Evolutionary conservation across 2,888 invertebrate species (phyloP).

Genomic region (Panopea generosa): DNA sequence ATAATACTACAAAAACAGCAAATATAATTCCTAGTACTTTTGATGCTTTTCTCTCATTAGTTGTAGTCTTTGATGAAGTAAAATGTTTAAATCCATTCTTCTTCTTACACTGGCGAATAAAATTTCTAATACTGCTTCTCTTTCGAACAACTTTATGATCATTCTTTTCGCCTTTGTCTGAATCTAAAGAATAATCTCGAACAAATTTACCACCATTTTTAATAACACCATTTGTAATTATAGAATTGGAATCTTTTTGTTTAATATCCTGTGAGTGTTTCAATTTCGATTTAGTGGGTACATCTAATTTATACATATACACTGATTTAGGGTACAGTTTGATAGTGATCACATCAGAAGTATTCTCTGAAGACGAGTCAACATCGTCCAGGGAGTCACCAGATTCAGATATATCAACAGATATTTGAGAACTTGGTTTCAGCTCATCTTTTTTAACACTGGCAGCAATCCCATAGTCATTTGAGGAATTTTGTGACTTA

Average conservation of each 20-base stretch:
- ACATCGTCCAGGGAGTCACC: conserved; percentile 63
- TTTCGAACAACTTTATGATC: conserved; percentile 30
- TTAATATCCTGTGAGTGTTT: neutral
- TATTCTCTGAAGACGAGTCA: conserved; percentile 63
- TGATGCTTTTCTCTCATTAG: conserved; percentile 84
- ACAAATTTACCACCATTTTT: conserved; percentile 28
- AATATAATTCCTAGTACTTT: conserved; percentile 85
- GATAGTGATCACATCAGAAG: conserved; percentile 69
- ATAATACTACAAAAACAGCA: conserved; percentile 83
- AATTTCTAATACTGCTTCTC: conserved; percentile 51
- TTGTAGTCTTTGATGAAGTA: conserved; percentile 76
- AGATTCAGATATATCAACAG: conserved; percentile 49
- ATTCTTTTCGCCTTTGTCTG: conserved; percentile 40
- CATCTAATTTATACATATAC: conserved; percentile 68
- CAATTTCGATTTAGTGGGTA: conserved; percentile 26
- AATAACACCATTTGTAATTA: conserved; percentile 7
- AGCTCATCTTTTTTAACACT: conserved; percentile 28
- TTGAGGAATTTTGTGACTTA: neutral
- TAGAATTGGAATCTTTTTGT: neutral
- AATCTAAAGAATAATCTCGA: conserved; percentile 34
- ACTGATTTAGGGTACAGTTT: conserved; percentile 65
- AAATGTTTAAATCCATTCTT: conserved; percentile 64
- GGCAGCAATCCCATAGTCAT: conserved; percentile 14
- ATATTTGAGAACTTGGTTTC: conserved; percentile 1
- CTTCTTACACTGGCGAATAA: conserved; percentile 51